Evolutionary conservation across 2,113 vertebrate species (phyloP), one percentile per base, ranked within the genome.

Genomic region (Scomber colias): DNA sequence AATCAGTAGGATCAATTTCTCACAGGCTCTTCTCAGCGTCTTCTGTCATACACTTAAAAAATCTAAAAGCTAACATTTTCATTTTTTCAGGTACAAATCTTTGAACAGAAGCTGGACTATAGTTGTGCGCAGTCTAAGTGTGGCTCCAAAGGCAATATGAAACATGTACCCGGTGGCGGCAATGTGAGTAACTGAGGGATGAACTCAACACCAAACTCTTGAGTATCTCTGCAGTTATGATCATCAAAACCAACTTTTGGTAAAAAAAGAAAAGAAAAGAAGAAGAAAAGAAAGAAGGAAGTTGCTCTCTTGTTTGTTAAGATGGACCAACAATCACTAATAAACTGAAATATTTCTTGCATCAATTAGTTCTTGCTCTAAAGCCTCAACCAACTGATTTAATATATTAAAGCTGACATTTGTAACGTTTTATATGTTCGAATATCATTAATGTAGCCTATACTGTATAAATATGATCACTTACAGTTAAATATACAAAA

Each of bases 141-240:
- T 94, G 97, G 97, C 94, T 99, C 98, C 95, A 99, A 98, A 96
- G 97, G 93, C 94, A 98, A 99, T 96, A 89, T 99, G 81, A 98
- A 96, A 96, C 97, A 99, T 94, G 87, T 93, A 85, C 96, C 98
- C 0, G 97, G 97, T 92, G 98, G 98, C 93, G 97, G 98, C 91
- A 97, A 97, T 95, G 98, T 99, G 96, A 98, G 98, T 99, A 92
- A 89, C 92, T 90, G 77, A 77, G 87, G 89, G 91, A 90, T 91
- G 83, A 91, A 88, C 88, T 92, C 89, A 86, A 85, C 87, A 56
- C 78, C 60, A 49, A 84, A 79, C 74, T 87, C 84, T 91, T 90
- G 90, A 91, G 90, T 93, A 82, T 92, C 87, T 92, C 92, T 90
- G 71, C 77, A 91, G 91, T 92, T 94, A 92, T 89, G 85, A 90